Evolutionary conservation across 92 coral and sea anemone species (phyloP).

Genomic region (Heteractis magnifica): DNA sequence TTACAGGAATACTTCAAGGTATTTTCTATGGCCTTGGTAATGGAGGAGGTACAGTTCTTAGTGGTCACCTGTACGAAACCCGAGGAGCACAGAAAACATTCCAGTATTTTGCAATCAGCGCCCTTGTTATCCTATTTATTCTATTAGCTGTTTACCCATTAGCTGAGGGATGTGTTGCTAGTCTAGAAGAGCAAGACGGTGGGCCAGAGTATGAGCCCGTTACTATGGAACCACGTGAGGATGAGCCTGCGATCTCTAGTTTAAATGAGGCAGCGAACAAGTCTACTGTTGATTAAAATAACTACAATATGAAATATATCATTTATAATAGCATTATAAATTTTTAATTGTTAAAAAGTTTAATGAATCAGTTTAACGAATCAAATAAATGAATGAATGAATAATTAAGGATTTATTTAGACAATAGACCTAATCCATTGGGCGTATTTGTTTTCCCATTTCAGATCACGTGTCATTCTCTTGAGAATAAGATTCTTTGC

Average conservation of each 20-base stretch:
- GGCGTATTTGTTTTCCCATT: no score
- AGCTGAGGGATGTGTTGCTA: not conserved
- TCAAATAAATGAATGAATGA: no score
- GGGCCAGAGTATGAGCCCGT: constrained; percentile 3
- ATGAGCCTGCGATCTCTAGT: not conserved
- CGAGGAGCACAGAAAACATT: constrained; percentile 65
- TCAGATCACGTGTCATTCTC: no score
- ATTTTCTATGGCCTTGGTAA: constrained; percentile 93
- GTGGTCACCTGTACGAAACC: constrained; percentile 61
- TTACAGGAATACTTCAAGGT: constrained; percentile 80
- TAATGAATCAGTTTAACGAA: not conserved
- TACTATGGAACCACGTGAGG: not conserved
- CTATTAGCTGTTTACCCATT: constrained; percentile 46
- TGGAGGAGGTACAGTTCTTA: constrained; percentile 85
- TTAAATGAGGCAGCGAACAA: not conserved
- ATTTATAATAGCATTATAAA: not conserved
- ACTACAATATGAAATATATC: not conserved
- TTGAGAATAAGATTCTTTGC: no score
- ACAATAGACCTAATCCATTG: no score
- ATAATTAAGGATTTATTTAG: no score
- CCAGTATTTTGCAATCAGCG: constrained; percentile 60
- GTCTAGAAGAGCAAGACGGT: not conserved
- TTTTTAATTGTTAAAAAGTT: not conserved
- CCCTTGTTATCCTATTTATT: constrained; percentile 47
- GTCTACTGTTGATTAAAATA: not conserved